phyloP scores from a whole-genome alignment of 2,797 vertebrate species.

The Mus caroli region DNA sequence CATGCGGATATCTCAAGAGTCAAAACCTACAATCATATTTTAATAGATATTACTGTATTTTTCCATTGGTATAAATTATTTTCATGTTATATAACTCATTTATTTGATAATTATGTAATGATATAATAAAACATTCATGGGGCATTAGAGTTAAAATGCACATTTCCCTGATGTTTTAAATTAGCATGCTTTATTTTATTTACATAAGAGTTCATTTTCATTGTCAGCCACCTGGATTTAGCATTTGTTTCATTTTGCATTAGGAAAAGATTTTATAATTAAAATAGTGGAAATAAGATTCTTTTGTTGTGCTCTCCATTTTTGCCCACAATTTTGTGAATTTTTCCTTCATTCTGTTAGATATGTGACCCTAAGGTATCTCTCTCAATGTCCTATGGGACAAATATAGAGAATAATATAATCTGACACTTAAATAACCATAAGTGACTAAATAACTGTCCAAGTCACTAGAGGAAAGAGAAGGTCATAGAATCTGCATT shows the following conservation, averaged over 20 bases:
- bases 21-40: constrained; percentile 3
- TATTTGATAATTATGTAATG: constrained; percentile 28
- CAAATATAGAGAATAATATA: constrained; percentile 69
- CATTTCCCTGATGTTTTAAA: neutral
- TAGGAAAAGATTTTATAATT: neutral
- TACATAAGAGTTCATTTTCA: constrained; percentile 29
- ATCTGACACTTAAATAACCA: constrained; percentile 84
- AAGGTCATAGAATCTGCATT: constrained; percentile 79
- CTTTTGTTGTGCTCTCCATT: neutral
- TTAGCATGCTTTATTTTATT: neutral
- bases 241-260: neutral
- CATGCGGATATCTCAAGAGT: neutral
- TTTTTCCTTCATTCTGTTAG: neutral
- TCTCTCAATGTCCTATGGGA: constrained; percentile 65
- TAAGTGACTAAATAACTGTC: constrained; percentile 85
- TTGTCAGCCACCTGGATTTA: neutral
- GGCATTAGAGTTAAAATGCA: neutral
- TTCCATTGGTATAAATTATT: neutral
- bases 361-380: constrained; percentile 38
- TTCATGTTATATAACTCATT: constrained; percentile 24
- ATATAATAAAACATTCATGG: neutral
- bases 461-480: constrained; percentile 71
- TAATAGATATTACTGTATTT: constrained; percentile 33
- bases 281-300: neutral
- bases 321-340: constrained; percentile 7